Base-by-base conservation (phyloP, 1,140 invertebrate species). In the Drosophila ohnishii region DNA sequence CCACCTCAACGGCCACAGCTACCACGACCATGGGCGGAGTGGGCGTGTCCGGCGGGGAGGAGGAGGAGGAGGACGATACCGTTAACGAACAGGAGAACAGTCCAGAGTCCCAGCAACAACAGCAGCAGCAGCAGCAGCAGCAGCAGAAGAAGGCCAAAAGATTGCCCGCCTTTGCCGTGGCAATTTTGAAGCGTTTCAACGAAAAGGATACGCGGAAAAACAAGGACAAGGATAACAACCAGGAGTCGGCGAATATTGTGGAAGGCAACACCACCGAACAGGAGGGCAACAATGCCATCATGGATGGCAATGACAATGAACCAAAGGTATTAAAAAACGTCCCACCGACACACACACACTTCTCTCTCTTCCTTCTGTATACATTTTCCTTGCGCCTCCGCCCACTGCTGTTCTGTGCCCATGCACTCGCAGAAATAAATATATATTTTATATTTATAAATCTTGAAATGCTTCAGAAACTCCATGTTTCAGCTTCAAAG, bases 281-380 rank as follows among this genome's bases (percentile, higher is more conserved):
- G 57, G 72, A 76, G 48, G n/a, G 55, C 56, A 44, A 44, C 34
- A 75, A 75, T 51, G 70, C 69, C 40, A 77, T 78, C 70, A 88
- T 88, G 67, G 89, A 90, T 89, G 89, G 89, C 75, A 90, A 90
- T 87, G 89, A 90, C 81, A 90, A 90, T 90, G 90, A 90, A 90
- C 89, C 89, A 81, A 90, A 90, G 89, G 89, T 90, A 90, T 78
- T 75, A 44, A 86, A 76, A 76, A 79, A 59, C 40, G 57, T 70
- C 61, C 60, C 65, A 69, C 42, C 58, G 2, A 22, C 44, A 66
- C 63, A 57, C 70, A 66, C 45, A 61, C 51, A 65, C 57, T 42
- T 10, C 30, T 30, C 35, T 32, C 48, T 30, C 16, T 39, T 40
- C 11, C 28, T 5, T 47, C 51, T 37, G 51, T 25, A 55, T 55